phyloP scores from a whole-genome alignment of 2,888 invertebrate species.

The Spodoptera exigua region DNA sequence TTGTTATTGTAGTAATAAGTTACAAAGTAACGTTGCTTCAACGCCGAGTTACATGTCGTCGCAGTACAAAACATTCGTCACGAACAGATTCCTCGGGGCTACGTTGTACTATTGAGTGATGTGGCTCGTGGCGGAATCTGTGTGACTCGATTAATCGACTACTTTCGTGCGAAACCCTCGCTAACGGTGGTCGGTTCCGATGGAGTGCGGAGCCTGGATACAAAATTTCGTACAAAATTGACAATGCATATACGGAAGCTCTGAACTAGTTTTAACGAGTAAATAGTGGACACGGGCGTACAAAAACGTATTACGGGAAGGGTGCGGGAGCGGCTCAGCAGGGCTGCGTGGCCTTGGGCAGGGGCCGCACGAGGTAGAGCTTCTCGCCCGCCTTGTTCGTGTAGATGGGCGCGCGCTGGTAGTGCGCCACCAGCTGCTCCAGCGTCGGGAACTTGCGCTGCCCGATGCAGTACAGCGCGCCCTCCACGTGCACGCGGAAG shows the following conservation, averaged over 20 bases:
- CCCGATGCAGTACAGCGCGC: conserved; percentile 98
- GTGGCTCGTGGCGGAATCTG: conserved; percentile 28
- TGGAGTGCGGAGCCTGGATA: conserved; percentile 54
- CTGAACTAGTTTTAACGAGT: conserved; percentile 50
- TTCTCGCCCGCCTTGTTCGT: conserved; percentile 99
- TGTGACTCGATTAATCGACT: conserved; percentile 41
- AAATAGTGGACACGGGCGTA: conserved; percentile 35
- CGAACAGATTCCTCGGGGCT: conserved; percentile 53
- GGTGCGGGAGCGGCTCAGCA: conserved; percentile 67
- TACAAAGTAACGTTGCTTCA: conserved; percentile 72
- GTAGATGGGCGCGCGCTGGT: conserved; percentile 99
- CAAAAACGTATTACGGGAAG: conserved; percentile 13
- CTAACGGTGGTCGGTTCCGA: conserved; percentile 31
- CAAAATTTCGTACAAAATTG: conserved; percentile 59
- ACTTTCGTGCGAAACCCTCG: conserved; percentile 45
- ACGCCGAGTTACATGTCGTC: conserved; percentile 66
- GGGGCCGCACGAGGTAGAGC: conserved; percentile 97
- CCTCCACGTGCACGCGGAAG: conserved; percentile 99
- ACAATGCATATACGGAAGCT: conserved; percentile 59
- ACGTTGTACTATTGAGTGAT: conserved; percentile 45
- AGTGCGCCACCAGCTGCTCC: conserved; percentile 99
- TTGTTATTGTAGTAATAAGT: conserved; percentile 73
- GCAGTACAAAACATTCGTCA: conserved; percentile 51
- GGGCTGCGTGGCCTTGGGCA: conserved; percentile 89
- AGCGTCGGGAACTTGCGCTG: conserved; percentile 98